These are phyloP conservation scores for Eilema caniola DNA, from an alignment of 2,888 invertebrate species.

Conservation along the genomic window DNA sequence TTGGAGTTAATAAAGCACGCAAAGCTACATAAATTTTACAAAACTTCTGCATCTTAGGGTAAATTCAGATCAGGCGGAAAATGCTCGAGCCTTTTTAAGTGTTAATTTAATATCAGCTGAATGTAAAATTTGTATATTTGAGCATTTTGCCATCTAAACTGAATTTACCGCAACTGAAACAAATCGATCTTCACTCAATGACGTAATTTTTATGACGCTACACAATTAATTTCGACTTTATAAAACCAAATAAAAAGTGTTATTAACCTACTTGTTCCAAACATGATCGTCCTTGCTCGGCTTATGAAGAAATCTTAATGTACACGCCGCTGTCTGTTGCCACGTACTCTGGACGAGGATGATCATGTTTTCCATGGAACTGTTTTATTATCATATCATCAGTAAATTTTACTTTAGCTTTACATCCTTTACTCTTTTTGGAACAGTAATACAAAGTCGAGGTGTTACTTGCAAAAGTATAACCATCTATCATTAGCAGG, in stretches of 20 bases:
- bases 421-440: conserved; percentile 31
- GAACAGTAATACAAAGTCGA: conserved; percentile 19
- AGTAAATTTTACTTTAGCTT: conserved; percentile 15
- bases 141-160: too few relatives aligned
- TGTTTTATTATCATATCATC: not conserved
- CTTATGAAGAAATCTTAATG: conserved; percentile 17
- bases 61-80: too few relatives aligned
- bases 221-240: too few relatives aligned
- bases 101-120: too few relatives aligned
- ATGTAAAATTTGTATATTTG: too few relatives aligned
- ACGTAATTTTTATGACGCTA: too few relatives aligned
- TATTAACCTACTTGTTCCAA: not conserved
- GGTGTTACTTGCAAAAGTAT: conserved; percentile 34
- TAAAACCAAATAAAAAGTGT: too few relatives aligned
- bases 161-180: too few relatives aligned
- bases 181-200: too few relatives aligned
- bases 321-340: conserved; percentile 7
- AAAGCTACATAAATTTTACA: not conserved
- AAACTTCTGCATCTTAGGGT: not conserved
- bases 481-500: conserved; percentile 43
- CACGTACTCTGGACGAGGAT: conserved; percentile 5
- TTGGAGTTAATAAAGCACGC: not conserved
- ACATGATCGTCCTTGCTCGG: too few relatives aligned
- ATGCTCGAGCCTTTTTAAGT: too few relatives aligned
- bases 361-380: conserved; percentile 1